Evolutionary conservation across 1,140 invertebrate genomes (phyloP).

Genomic region (Zelostemma sp.): DNA sequence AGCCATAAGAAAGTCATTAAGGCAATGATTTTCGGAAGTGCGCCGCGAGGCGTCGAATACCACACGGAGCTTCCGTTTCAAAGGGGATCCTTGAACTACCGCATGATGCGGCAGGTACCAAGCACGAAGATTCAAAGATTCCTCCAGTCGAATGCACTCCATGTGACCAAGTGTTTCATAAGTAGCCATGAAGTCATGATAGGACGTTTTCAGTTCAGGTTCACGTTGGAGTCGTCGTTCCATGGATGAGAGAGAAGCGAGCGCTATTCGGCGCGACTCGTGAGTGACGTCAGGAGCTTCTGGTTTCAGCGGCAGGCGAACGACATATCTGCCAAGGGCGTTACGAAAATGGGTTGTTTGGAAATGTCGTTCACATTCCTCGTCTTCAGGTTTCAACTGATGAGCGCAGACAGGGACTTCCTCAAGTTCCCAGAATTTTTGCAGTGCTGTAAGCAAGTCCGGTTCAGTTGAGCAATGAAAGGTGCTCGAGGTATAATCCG

Average conservation of each 20-base stretch:
- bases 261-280: background rate
- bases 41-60: conserved; percentile 9
- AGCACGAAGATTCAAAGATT: background rate
- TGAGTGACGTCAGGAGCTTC: too few relatives aligned
- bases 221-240: conserved; percentile 25
- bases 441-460: background rate
- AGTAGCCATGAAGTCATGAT: conserved; percentile 7
- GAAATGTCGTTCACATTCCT: conserved; percentile 4
- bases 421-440: conserved; percentile 13
- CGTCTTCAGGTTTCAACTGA: background rate
- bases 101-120: conserved; percentile 16
- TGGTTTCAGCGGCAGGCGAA: background rate
- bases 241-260: conserved; percentile 20
- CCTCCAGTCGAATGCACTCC: background rate
- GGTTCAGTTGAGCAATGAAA: background rate
- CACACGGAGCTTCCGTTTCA: background rate
- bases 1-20: conserved; percentile 7
- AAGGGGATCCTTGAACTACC: background rate
- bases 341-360: background rate
- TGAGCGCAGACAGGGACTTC: background rate
- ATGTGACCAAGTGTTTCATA: conserved; percentile 19
- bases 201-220: background rate
- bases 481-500: background rate
- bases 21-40: background rate
- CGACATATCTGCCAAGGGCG: background rate